Base-by-base conservation (phyloP, 2,888 invertebrate species). In the Lasius platythorax region DNA sequence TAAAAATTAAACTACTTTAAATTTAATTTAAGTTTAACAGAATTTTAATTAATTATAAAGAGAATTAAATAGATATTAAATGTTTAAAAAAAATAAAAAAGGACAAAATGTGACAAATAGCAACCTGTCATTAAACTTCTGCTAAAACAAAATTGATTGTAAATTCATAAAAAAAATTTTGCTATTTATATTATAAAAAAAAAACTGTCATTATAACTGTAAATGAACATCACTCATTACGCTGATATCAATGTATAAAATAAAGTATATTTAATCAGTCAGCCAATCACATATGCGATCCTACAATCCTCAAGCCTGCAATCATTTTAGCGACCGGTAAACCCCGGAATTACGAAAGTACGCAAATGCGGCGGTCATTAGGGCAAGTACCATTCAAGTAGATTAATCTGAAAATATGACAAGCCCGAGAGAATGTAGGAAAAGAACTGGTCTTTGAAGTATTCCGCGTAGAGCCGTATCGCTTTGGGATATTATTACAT, bases 401-500 rank as follows among this genome's bases (percentile, higher is more conserved):
- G 76, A 85, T 88, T 88, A 89, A 88, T 86, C 82, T 67, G 68
- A 28, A 67, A 64, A 73, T 81, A 87, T 72, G 84, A 87, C 88
- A 84, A 86, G 50, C 18, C 18, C 73, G 79, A 83, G 78, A 84
- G 85, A 81, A 86, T 84, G 87, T 87, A 87, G 85, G 84, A 85
- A 86, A 79, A 82, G 85, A 72, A 67, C 79, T 46, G 84, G 75
- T 76, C 83, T 87, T 89, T 89, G 86, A 89, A 90, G 87, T 90
- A 90, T 90, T 86, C 87, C 89, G 87, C 81, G 87, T n/a, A 85
- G 82, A 87, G 86, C 82, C 84, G 84, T 84, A 87, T 83, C 75
- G 88, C 85, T 90, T 89, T 87, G 72, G 83, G 88, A 85, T 89
- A 37, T 37, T 37, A 37, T 37, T 37, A 89, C 85, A 53, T 88